phyloP scores from a whole-genome alignment of 2,797 vertebrate genomes.

The Mus caroli region DNA sequence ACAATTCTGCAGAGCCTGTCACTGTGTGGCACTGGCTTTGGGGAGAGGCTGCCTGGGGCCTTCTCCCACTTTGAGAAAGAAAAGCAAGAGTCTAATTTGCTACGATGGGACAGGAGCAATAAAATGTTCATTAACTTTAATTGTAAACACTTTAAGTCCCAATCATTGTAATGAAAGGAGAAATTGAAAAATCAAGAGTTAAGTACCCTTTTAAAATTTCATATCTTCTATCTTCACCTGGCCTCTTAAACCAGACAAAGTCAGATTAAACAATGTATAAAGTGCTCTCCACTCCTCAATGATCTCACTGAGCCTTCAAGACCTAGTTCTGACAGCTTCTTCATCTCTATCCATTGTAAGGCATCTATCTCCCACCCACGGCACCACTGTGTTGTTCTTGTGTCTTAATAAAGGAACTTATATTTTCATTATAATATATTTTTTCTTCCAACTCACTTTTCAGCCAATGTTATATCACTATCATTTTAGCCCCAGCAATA shows the following conservation, averaged over 20 bases:
- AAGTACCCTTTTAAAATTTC: slow-evolving; percentile 84
- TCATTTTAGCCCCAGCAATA: background rate
- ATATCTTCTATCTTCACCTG: slow-evolving; percentile 81
- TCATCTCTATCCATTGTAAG: background rate
- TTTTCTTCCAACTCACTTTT: background rate
- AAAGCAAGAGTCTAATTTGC: slow-evolving; percentile 84
- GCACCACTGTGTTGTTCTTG: background rate
- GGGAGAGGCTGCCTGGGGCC: slow-evolving; percentile 28
- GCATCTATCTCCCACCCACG: background rate
- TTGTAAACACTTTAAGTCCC: slow-evolving; percentile 84
- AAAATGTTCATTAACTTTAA: slow-evolving; percentile 88
- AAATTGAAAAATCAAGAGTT: slow-evolving; percentile 87
- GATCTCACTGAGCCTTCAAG: background rate
- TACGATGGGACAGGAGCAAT: slow-evolving; percentile 84
- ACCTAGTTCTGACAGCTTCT: background rate
- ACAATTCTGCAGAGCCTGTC: background rate
- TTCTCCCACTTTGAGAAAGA: slow-evolving; percentile 73
- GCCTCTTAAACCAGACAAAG: slow-evolving; percentile 76
- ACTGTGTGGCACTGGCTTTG: background rate
- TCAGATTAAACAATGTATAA: slow-evolving; percentile 12
- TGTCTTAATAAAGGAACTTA: background rate
- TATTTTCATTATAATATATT: background rate
- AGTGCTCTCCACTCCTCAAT: background rate
- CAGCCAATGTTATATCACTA: background rate
- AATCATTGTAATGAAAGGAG: slow-evolving; percentile 81